These are phyloP conservation scores for Erythrocebus patas DNA, from an alignment of 2,113 vertebrate genomes.

Conservation along the genomic window DNA sequence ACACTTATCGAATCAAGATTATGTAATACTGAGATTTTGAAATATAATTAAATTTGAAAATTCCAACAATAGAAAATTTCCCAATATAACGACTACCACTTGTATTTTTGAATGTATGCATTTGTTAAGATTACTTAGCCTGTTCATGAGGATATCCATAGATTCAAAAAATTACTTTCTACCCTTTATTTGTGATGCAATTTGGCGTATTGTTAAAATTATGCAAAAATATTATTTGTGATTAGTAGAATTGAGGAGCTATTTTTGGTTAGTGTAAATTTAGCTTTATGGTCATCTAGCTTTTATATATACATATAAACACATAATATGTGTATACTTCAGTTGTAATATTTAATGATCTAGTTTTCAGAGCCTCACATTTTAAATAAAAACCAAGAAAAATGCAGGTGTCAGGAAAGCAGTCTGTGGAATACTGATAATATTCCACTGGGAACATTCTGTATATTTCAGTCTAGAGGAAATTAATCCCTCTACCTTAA, in stretches of 20 bases:
- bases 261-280: neutral
- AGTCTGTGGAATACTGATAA: slow-evolving; percentile 34
- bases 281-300: neutral
- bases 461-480: neutral
- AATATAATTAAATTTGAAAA: neutral
- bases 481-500: slow-evolving; percentile 47
- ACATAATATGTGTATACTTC: neutral
- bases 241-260: neutral
- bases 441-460: neutral
- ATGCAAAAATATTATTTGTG: neutral
- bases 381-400: slow-evolving; percentile 28
- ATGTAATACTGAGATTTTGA: neutral
- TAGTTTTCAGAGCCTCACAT: neutral
- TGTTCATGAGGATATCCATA: neutral
- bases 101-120: neutral
- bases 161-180: neutral
- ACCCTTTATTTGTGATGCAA: neutral
- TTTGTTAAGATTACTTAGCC: neutral
- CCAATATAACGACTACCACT: neutral
- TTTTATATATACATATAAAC: neutral
- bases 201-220: neutral
- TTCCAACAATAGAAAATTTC: neutral
- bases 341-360: neutral
- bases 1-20: neutral
- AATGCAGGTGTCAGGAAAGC: slow-evolving; percentile 24